Base-by-base conservation (phyloP, 2,797 vertebrate genomes). In the Clarias laeviceps region DNA sequence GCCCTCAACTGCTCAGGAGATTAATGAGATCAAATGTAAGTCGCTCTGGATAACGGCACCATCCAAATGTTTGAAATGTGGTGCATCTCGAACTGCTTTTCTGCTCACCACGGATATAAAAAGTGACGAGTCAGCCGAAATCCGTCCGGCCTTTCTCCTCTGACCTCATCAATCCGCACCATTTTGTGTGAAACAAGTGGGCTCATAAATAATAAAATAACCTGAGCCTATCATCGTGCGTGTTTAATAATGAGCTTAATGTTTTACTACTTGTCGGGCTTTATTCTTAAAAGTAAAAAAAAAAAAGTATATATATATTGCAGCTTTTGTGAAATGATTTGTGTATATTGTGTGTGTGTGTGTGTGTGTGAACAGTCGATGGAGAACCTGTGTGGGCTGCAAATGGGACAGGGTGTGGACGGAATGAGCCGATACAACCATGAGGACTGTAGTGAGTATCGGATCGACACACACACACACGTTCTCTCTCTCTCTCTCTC, bases 311-410 rank as follows among this genome's bases (percentile, higher is more conserved):
- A 20, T 1, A 32, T 9, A 11, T 56, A 11, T 79, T 86, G 59
- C 40, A 69, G 29, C 22, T 80, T 4, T 72, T 72, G 14, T 68
- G 27, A 12, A 11, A 17, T 76, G 27, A 76, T 20, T 56, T 29
- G 54, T 76, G 54, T 32, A 12, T 76, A 20, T 84, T 45, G 22
- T n/a, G 20, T 92, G 5, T 92, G 73, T 86, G 54, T 90, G n/a
- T 24, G 40, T 91, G 5, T 92, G 74, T 83, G 7, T 84, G 45
- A 90, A 59, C 66, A 99, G 98, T 95, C 95, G 0, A 96, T 98
- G 97, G 98, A 99, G 92, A 97, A 95, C 92, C 93, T 99, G 90
- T 97, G 95, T 0, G 90, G 94, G 0, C 90, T 94, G 0, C 66
- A 82, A 0, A 70, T 94, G 0, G 93, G 93, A 1, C 93, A 95